Evolutionary conservation across 2,888 invertebrate genomes (phyloP).

Genomic region (Melipona bicolor): DNA sequence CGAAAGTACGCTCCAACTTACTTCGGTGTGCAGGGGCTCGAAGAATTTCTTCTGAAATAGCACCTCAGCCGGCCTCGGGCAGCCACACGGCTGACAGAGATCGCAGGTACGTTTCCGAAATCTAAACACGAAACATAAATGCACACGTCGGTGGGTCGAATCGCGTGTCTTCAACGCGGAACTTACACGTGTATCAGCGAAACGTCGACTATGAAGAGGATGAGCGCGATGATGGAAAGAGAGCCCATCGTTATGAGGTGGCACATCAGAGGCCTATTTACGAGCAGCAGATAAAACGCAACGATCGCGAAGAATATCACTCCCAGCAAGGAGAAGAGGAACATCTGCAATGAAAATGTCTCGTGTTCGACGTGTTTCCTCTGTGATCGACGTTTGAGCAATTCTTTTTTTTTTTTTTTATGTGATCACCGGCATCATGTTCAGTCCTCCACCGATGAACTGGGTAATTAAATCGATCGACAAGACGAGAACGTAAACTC

Average conservation of each 20-base stretch:
- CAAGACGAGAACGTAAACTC: conserved; percentile 73
- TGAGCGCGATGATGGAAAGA: conserved; percentile 68
- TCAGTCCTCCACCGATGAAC: conserved; percentile 62
- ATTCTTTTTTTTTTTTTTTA: neutral
- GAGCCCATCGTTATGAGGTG: conserved; percentile 58
- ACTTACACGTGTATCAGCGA: conserved; percentile 72
- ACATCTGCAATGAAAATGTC: conserved; percentile 69
- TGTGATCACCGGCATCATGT: conserved; percentile 70
- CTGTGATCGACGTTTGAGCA: neutral
- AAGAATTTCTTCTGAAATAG: conserved; percentile 1
- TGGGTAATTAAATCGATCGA: conserved; percentile 75
- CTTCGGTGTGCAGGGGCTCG: conserved; percentile 16
- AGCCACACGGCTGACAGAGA: conserved; percentile 36
- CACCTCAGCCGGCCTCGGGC: neutral
- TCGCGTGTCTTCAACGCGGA: neutral
- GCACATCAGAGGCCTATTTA: conserved; percentile 31
- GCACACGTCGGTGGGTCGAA: neutral
- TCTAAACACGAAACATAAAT: conserved; percentile 20
- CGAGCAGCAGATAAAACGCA: conserved; percentile 59
- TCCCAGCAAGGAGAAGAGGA: conserved; percentile 74
- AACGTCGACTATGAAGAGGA: conserved; percentile 75
- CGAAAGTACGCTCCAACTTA: too few relatives aligned
- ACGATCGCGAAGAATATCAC: conserved; percentile 70
- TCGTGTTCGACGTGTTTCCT: too few relatives aligned
- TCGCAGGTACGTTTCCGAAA: conserved; percentile 54